Evolutionary conservation across 2,888 invertebrate species (phyloP), one percentile per base, ranked within the genome.

Genomic region (Hanleya hanleyi): DNA sequence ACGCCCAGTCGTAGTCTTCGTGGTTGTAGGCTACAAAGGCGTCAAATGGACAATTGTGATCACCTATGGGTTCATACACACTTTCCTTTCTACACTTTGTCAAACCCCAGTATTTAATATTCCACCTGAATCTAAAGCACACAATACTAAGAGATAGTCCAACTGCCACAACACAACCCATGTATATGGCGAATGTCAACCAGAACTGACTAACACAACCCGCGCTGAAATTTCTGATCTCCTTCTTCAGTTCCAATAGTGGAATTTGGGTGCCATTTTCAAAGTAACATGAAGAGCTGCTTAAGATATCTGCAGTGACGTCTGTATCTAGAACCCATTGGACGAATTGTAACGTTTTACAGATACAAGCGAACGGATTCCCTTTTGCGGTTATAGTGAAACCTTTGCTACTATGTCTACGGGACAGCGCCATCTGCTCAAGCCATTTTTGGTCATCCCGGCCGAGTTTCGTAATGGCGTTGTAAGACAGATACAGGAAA

Each of bases 1-100:
- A 67, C 12, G 29, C 67, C 67, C 67, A 67, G 22, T 22, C 22
- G 47, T 67, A 67, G 32, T 38, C 41, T 15, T 38, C 15, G 29
- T 41, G 22, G 32, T 32, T 67, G 32, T 41, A 67, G 32, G 67
- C 67, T 36, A 67, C 47, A 22, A 67, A 67, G 26, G 32, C 47
- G 32, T 67, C 67, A 32, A 41, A 67, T 29, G 18, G n/a, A 32
- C 41, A 32, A 18, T 29, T n/a, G 15, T 36, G n/a, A 26, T 57
- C 4, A 15, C 26, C 12, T 26, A 4, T 15, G 9, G 15, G 36
- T 64, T 64, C 64, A 32, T 18, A 3, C 15, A 1, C 22, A 32
- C 26, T 4, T 15, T 5, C 22, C 9, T 35, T 35, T 6, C 64
- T 15, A 35, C 64, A 64, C 12, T 22, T n/a, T 35, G 64, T 64